These are phyloP conservation scores for Romanogobio albipinnatus DNA, from an alignment of 2,113 vertebrate genomes.

Conservation along the genomic window DNA sequence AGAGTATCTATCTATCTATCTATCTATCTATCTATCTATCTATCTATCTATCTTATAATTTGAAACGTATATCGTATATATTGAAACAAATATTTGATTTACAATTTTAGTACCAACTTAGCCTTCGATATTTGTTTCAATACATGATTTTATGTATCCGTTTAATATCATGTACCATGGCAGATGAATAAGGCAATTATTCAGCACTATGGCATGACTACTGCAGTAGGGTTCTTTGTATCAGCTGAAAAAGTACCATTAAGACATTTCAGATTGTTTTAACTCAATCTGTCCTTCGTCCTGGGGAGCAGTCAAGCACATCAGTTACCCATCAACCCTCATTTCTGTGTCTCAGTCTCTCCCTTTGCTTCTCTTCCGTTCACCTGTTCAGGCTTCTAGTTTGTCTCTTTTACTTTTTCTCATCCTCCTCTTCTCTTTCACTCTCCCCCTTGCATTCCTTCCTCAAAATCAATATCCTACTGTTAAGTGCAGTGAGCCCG, in stretches of 20 bases:
- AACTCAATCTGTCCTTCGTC: neutral
- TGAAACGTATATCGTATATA: too few species aligned
- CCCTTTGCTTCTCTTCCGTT: neutral
- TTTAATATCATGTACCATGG: neutral
- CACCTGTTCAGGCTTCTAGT: constrained; percentile 52
- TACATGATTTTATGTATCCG: neutral
- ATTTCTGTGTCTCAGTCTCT: neutral
- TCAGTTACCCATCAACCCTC: constrained; percentile 53
- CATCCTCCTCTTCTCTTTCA: constrained; percentile 55
- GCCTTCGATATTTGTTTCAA: neutral
- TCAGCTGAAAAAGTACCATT: constrained; percentile 42
- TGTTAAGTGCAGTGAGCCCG: constrained; percentile 77
- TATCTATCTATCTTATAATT: too few species aligned
- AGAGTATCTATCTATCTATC: too few species aligned
- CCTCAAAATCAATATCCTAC: constrained; percentile 78
- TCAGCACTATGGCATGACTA: neutral
- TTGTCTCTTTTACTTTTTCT: neutral
- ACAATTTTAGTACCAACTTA: neutral
- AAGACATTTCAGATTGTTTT: neutral
- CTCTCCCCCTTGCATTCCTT: constrained; percentile 61
- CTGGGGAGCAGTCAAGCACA: constrained; percentile 72
- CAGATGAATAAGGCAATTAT: neutral
- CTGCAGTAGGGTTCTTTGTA: neutral
- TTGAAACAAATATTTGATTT: too few species aligned
- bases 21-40: too few species aligned